Evolutionary conservation across 2,797 vertebrate genomes (phyloP), one percentile per base, ranked within the genome.

Genomic region (Poeciliopsis gracilis): DNA sequence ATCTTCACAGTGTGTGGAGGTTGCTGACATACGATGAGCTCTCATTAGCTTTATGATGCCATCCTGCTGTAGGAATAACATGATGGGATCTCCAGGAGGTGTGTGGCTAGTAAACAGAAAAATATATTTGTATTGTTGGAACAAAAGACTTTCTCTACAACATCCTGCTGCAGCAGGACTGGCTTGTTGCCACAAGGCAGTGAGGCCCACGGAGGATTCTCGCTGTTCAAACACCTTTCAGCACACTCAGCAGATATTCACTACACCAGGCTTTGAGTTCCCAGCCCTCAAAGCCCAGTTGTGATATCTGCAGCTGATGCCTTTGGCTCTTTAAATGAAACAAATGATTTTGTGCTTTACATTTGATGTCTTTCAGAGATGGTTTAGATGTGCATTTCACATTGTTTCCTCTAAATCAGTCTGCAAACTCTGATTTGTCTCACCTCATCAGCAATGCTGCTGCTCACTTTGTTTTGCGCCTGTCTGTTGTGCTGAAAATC

Each of bases 231-330:
- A 71, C 72, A 45, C 16, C 0, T 70, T 13, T 80, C n/a, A 43
- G 71, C 49, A 10, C 41, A 78, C 53, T 78, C 77, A 61, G 69
- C 77, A 61, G 30, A 59, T 38, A 36, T 73, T 23, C 47, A n/a
- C 18, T 28, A 59, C 20, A n/a, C 49, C 66, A 10, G 28, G 67
- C 25, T 46, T 59, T 53, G 38, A 28, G 73, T 75, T 41, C 66
- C 4, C 45, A 76, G 53, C 45, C 38, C 20, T 53, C 36, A 36
- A 7, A 23, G 1, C 12, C 47, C 20, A 25, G 49, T 25, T 38
- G 72, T 36, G 30, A 43, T 38, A 36, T 66, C 28, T 66, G 18
- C 20, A 49, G 71, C 47, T 9, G 30, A 61, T 18, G 30, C 59
- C 59, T 33, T 33, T 36, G 30, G 8, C 61, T 66, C 33, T 53